Conservation (phyloP, 2,113 vertebrate species). For the Benthochromis sp. region DNA sequence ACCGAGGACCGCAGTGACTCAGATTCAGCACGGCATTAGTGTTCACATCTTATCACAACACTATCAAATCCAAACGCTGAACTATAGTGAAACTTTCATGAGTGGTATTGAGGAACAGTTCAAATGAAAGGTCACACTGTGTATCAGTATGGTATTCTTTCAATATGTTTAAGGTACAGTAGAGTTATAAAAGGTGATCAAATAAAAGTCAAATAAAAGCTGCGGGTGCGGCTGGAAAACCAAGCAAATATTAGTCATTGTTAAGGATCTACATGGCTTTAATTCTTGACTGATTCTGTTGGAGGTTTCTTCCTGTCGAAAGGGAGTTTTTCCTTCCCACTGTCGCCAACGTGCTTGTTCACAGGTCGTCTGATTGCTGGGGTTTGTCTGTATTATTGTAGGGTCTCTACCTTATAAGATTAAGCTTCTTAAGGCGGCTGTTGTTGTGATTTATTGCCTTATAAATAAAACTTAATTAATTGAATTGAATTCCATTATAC, state of each 20-base stretch:
- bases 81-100: background rate
- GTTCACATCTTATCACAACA: slow-evolving; percentile 23
- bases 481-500: background rate
- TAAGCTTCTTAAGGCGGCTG: background rate
- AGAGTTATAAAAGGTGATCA: background rate
- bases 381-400: background rate
- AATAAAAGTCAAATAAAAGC: background rate
- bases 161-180: background rate
- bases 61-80: slow-evolving; percentile 15
- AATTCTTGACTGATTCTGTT: background rate
- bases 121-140: background rate
- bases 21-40: slow-evolving; percentile 23
- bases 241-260: background rate
- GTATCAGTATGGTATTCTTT: background rate
- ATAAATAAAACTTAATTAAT: background rate
- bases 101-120: background rate
- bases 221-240: background rate
- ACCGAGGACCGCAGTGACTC: slow-evolving; percentile 48
- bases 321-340: background rate
- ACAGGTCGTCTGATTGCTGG: background rate
- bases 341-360: background rate
- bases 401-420: background rate
- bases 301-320: fast-evolving
- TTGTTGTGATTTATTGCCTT: background rate
- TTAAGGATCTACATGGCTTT: background rate